Conservation (phyloP, 1,140 invertebrate species). For the Leptopilina boulardi region DNA sequence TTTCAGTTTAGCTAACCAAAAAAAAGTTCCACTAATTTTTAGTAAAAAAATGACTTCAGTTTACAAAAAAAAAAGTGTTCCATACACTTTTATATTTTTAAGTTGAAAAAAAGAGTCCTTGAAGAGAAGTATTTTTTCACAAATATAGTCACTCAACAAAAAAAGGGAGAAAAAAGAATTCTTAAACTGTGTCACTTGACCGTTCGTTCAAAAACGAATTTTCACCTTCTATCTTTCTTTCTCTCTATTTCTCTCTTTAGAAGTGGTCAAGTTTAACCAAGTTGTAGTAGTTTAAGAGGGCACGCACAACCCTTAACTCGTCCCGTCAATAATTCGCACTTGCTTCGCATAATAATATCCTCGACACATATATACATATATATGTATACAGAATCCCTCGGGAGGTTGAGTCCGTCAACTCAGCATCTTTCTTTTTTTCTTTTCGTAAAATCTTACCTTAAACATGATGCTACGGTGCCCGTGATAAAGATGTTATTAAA, state of each 20-base stretch:
- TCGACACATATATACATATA: neutral
- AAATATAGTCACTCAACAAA: neutral
- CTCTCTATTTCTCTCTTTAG: neutral
- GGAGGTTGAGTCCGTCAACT: neutral
- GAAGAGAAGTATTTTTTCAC: neutral
- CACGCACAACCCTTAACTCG: slow-evolving; percentile 27
- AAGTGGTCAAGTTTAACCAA: neutral
- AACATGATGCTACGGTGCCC: slow-evolving; percentile 52
- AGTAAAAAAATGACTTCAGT: too few species aligned
- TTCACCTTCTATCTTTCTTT: too few species aligned
- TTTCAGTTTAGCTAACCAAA: too few species aligned
- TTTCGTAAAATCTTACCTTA: slow-evolving; percentile 54
- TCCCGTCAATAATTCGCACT: slow-evolving; percentile 16
- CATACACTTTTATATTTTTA: neutral
- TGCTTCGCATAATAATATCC: slow-evolving; percentile 22
- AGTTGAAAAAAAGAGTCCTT: neutral
- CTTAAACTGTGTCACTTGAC: neutral
- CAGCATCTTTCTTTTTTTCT: neutral
- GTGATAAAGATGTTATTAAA: slow-evolving; percentile 14
- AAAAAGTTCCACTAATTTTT: too few species aligned
- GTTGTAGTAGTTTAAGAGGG: neutral
- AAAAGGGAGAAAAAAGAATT: neutral
- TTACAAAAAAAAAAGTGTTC: too few species aligned
- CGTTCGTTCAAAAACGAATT: neutral
- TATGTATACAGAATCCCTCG: too few species aligned